Evolutionary conservation across 2,797 vertebrate genomes (phyloP).

Genomic region (Manis pentadactyla): DNA sequence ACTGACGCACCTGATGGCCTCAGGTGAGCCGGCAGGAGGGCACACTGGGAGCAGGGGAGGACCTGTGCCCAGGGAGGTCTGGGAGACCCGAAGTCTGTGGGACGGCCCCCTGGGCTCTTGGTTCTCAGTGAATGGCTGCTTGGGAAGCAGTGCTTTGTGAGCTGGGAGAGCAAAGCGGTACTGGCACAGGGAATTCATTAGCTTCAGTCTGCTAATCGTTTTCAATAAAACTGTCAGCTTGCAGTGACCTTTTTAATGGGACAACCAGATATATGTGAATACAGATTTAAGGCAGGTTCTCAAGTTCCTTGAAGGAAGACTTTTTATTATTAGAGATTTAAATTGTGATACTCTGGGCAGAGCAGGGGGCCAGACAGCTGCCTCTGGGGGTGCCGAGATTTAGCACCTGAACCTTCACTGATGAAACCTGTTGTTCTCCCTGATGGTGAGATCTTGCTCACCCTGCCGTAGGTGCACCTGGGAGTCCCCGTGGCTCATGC

Average conservation of each 20-base stretch:
- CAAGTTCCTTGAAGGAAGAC: not conserved
- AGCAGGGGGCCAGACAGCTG: not conserved
- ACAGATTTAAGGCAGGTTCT: not conserved
- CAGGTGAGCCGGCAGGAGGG: constrained; percentile 47
- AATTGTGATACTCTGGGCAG: not conserved
- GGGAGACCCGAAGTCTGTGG: not conserved
- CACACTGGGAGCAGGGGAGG: not conserved
- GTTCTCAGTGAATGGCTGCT: not conserved
- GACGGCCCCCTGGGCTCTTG: not conserved
- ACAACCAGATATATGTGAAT: not conserved
- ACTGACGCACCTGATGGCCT: constrained; percentile 72
- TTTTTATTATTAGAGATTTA: not conserved
- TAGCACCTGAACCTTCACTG: not conserved
- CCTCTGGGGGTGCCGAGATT: not conserved
- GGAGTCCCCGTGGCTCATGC: not conserved
- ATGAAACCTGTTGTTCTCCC: not conserved
- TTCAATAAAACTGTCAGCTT: constrained; percentile 28
- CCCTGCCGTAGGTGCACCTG: not conserved
- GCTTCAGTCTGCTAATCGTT: not conserved
- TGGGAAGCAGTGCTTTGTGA: not conserved
- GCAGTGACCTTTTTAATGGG: not conserved
- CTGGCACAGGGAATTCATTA: not conserved
- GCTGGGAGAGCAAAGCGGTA: not conserved
- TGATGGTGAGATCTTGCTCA: not conserved
- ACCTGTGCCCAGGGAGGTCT: not conserved